Evolutionary conservation across 2,888 invertebrate species (phyloP), one percentile per base, ranked within the genome.

Genomic region (Thera britannica): DNA sequence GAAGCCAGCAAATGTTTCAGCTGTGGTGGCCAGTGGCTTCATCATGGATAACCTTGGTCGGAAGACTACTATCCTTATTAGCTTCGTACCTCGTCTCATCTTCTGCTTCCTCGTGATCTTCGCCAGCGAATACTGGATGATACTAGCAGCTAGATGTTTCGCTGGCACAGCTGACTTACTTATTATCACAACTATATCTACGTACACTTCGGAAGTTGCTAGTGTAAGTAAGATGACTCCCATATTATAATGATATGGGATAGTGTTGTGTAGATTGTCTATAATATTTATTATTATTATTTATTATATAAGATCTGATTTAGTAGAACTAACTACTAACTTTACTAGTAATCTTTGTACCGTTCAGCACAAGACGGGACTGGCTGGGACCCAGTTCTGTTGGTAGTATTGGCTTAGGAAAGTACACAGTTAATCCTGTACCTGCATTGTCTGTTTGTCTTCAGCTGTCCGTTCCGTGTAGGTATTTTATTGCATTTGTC

Each of bases 161-260:
- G 56, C 38, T 38, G 56, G 56, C 38, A 12, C 41, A 2, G n/a
- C 38, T 41, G 56, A 56, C 6, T 38, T 56, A n/a, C 12, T 56
- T 12, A 8, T 12, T 38, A 2, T 56, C 2, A 56, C 56, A 1
- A 9, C 38, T 7, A 7, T 56, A n/a, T 41, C 56, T 38, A 56
- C 41, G 6, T 56, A 56, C 12, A 56, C n/a, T 6, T 56, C 56
- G 12, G 56, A 56, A 38, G 41, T 56, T 56, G 5, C 56, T 38
- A n/a, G 38, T 41, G 56, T 56, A 56, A 56, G 56, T 56, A 56
- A 56, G 55, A n/a, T n/a, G 3, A 49, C 2, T 49, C 49, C n/a
- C n/a, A 49, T 44, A 38, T 38, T 23, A 23, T 23, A 23, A 23
- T 23, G 23, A 23, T 23, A 23, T 23, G 23, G 23, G 0, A 23